phyloP scores from a whole-genome alignment of 2,113 vertebrate genomes.

The Pagrus major region DNA sequence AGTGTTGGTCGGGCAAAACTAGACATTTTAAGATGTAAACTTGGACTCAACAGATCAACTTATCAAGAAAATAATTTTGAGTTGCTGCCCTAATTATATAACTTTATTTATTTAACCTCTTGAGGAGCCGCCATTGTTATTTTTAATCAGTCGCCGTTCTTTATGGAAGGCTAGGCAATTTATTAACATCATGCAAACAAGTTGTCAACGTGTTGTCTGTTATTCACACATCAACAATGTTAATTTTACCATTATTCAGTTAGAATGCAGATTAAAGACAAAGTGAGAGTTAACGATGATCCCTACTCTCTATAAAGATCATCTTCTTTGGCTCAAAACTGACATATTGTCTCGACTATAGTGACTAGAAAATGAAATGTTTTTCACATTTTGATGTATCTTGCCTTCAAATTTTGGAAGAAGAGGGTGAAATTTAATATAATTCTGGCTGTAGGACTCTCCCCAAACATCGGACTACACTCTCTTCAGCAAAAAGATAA shows the following conservation, averaged over 20 bases:
- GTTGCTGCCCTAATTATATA: background rate
- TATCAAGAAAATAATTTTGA: background rate
- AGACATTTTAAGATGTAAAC: background rate
- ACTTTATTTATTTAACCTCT: too few relatives aligned
- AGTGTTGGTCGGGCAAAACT: background rate
- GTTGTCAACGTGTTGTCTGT: too few relatives aligned
- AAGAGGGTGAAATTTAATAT: background rate
- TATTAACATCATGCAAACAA: too few relatives aligned
- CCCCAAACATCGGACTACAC: background rate
- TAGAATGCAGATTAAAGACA: background rate
- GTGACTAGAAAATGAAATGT: background rate
- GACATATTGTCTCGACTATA: too few relatives aligned
- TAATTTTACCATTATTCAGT: background rate
- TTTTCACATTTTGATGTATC: background rate
- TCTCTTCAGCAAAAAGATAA: background rate
- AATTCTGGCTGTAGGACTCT: background rate
- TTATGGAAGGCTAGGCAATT: too few relatives aligned
- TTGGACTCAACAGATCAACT: background rate
- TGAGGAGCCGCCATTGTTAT: too few relatives aligned
- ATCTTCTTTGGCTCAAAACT: background rate
- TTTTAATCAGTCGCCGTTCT: too few relatives aligned
- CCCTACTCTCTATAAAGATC: too few relatives aligned
- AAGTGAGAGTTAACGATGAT: background rate
- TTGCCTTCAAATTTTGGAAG: background rate
- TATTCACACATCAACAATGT: too few relatives aligned